Evolutionary conservation across 2,888 invertebrate genomes (phyloP).

Genomic region (Nowickia ferox): DNA sequence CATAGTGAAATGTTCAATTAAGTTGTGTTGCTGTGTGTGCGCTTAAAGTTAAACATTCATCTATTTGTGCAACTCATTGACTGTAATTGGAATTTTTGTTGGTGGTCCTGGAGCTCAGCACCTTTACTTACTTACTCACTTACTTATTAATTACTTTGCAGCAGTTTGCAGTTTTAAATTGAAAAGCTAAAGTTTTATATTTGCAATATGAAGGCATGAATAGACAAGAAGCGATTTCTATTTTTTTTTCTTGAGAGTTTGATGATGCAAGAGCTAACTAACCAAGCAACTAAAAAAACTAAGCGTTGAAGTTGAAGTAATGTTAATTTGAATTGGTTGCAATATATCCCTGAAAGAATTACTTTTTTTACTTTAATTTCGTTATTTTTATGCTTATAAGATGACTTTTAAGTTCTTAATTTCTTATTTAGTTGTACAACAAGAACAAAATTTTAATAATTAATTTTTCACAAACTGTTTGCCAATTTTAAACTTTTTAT

Average conservation of each 20-base stretch:
- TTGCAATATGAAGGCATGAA: background rate
- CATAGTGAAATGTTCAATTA: conserved; percentile 39
- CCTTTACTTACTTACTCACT: conserved; percentile 38
- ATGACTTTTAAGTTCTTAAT: conserved; percentile 34
- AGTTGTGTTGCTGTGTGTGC: background rate
- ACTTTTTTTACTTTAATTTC: background rate
- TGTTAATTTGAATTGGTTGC: conserved; percentile 58
- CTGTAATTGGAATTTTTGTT: conserved; percentile 51
- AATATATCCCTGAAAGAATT: conserved; percentile 33
- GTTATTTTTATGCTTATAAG: background rate
- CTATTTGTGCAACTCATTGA: conserved; percentile 45
- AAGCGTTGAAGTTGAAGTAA: conserved; percentile 42
- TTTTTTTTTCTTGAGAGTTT: background rate
- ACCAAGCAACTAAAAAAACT: background rate
- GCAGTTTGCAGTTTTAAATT: conserved; percentile 13
- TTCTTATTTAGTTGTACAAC: conserved; percentile 13
- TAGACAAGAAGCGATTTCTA: background rate
- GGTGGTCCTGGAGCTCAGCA: conserved; percentile 30
- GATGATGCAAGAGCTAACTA: conserved; percentile 18
- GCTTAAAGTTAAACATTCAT: conserved; percentile 21
- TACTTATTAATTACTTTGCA: conserved; percentile 18
- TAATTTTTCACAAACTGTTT: conserved; percentile 68
- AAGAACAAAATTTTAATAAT: conserved; percentile 62
- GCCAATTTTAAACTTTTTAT: conserved; percentile 39
- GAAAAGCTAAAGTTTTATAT: conserved; percentile 15